Evolutionary conservation across 1,140 invertebrate species (phyloP), one percentile per base, ranked within the genome.

Genomic region (Phymorhynchus buccinoides): DNA sequence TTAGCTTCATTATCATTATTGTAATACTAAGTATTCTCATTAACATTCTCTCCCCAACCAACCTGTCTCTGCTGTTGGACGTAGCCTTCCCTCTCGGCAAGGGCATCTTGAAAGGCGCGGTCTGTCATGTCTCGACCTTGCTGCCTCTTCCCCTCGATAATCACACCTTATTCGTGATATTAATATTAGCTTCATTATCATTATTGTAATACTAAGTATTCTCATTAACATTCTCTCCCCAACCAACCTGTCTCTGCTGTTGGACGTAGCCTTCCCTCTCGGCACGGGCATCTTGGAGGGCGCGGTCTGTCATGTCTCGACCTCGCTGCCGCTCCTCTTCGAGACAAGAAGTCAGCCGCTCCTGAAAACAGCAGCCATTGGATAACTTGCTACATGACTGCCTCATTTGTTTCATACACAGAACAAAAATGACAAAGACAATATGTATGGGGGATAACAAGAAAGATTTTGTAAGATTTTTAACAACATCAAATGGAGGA

Each of bases 61-160:
- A 91, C 89, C 88, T 91, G 87, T 87, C 88, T 87, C 80, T 89
- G 87, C 86, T 91, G 86, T 37, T 86, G 42, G 18, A 90, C 78
- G 71, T 88, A 89, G 14, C 79, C 44, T n/a, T 84, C 84, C 85
- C 86, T 86, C 30, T 88, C 87, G 41, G 84, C 75, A 39, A 80
- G 62, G 18, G 85, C 83, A 37, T 71, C 80, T 52, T 86, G 78
- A 27, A 86, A 44, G 44, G 80, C 85, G 71, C 85, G 52, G 79
- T 81, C 82, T 6, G 87, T 66, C 37, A 81, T 56, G 30, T 89
- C 88, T 83, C 77, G 35, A 1, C 87, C 78, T 39, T 48, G 56
- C 84, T 87, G 68, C 56, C 86, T 78, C 52, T 89, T 88, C 39
- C 87, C 87, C 80, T 86, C 84, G 39, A 88, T n/a, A n/a, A n/a